These are phyloP conservation scores for Hipparchia semele DNA, from an alignment of 2,888 invertebrate species.

Conservation along the genomic window DNA sequence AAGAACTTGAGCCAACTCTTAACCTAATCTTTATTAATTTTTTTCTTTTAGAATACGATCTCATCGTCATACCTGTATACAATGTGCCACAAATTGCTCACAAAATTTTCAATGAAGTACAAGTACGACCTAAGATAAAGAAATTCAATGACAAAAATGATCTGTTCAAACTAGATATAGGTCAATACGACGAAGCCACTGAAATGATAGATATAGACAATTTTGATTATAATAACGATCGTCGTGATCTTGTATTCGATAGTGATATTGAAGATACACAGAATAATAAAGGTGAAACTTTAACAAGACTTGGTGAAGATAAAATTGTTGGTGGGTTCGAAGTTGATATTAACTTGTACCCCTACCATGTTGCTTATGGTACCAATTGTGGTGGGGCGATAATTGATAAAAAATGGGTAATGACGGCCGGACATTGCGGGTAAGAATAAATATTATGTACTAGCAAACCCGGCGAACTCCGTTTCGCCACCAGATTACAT, in stretches of 20 bases:
- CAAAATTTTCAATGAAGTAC: slow-evolving; percentile 14
- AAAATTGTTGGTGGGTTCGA: slow-evolving; percentile 73
- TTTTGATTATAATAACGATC: slow-evolving; percentile 56
- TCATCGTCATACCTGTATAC: slow-evolving; percentile 61
- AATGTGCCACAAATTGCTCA: slow-evolving; percentile 29
- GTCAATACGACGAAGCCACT: slow-evolving; percentile 61
- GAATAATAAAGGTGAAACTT: slow-evolving; percentile 18
- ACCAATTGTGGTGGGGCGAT: slow-evolving; percentile 75
- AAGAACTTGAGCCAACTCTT: not conserved
- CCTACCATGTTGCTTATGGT: slow-evolving; percentile 74
- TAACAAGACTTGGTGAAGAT: slow-evolving; percentile 52
- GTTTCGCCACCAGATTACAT: no score
- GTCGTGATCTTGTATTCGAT: slow-evolving; percentile 28
- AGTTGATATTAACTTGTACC: slow-evolving; percentile 72
- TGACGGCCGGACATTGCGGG: slow-evolving; percentile 79
- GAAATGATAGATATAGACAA: slow-evolving; percentile 61
- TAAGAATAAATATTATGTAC: slow-evolving; percentile 48
- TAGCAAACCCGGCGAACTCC: no score
- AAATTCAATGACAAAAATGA: slow-evolving; percentile 39
- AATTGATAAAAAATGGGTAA: slow-evolving; percentile 65
- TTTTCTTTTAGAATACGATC: slow-evolving; percentile 55
- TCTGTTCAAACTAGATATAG: slow-evolving; percentile 56
- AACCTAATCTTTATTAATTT: not conserved
- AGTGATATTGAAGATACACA: not conserved
- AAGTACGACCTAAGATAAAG: slow-evolving; percentile 25